phyloP scores from a whole-genome alignment of 2,888 invertebrate species.

The Philonicus albiceps region DNA sequence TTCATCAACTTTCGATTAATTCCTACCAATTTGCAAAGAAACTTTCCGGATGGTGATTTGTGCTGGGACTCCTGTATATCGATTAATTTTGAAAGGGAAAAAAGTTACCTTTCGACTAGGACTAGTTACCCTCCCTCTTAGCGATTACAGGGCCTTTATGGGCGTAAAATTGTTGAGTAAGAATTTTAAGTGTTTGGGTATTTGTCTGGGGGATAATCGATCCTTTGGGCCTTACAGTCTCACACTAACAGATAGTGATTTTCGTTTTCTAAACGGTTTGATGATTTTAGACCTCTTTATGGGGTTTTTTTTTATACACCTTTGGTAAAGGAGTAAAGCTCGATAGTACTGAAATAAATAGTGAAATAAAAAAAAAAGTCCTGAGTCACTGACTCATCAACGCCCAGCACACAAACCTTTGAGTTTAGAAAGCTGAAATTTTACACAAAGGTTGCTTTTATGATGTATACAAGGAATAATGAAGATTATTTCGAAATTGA shows the following conservation, averaged over 20 bases:
- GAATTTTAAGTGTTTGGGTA: conserved; percentile 3
- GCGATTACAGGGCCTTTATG: not conserved
- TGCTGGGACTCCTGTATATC: not conserved
- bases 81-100: not conserved
- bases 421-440: too few species aligned
- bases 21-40: conserved; percentile 36
- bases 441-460: too few species aligned
- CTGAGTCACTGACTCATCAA: too few species aligned
- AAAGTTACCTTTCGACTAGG: not conserved
- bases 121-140: not conserved
- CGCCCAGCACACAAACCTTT: too few species aligned
- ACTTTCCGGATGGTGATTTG: conserved; percentile 16
- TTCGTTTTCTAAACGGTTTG: not conserved
- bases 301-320: not conserved
- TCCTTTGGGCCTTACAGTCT: not conserved
- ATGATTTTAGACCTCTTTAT: not conserved
- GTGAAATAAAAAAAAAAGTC: too few species aligned
- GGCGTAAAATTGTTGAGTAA: conserved; percentile 9
- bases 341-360: too few species aligned
- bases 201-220: not conserved
- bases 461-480: too few species aligned
- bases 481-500: too few species aligned
- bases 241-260: not conserved
- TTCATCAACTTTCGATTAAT: conserved; percentile 44
- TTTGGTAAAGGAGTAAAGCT: not conserved